A percentile compares a stretch with the other conserved stretches of the same genome.
These are phyloP conservation scores for Lysandra coridon DNA, from an alignment of 2,888 invertebrate species.

Conservation along the genomic window DNA sequence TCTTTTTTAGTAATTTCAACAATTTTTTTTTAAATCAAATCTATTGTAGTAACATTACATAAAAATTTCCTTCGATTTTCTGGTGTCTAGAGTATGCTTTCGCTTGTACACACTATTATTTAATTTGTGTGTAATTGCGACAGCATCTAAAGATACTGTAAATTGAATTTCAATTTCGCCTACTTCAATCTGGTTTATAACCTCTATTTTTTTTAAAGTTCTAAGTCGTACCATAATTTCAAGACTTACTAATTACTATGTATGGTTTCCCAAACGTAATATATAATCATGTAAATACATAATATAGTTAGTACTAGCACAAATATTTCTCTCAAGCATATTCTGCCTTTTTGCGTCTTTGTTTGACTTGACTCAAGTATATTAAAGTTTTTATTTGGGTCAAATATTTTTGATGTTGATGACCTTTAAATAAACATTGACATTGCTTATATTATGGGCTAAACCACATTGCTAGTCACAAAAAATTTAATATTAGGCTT, in stretches of 20 bases:
- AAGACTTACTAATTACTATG: no score
- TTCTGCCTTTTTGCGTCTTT: background rate
- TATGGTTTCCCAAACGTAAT: background rate
- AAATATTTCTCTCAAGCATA: background rate
- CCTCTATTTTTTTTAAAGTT: no score
- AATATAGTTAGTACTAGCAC: background rate
- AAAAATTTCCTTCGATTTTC: no score
- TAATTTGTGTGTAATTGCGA: no score
- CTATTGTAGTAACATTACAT: no score
- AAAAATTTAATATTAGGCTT: background rate
- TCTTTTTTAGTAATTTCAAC: background rate
- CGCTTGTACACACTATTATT: no score
- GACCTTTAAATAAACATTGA: background rate
- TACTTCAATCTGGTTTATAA: no score
- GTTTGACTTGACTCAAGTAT: background rate
- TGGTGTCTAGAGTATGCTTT: no score
- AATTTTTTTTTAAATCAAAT: background rate
- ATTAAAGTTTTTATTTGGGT: background rate
- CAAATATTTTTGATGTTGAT: background rate
- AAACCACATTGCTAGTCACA: background rate
- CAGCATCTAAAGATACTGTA: no score
- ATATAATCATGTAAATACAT: conserved; percentile 1
- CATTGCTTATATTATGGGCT: background rate
- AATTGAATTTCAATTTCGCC: no score
- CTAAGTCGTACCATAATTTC: no score